phyloP scores from a whole-genome alignment of 2,888 invertebrate species.

The Cyrtodaria siliqua region DNA sequence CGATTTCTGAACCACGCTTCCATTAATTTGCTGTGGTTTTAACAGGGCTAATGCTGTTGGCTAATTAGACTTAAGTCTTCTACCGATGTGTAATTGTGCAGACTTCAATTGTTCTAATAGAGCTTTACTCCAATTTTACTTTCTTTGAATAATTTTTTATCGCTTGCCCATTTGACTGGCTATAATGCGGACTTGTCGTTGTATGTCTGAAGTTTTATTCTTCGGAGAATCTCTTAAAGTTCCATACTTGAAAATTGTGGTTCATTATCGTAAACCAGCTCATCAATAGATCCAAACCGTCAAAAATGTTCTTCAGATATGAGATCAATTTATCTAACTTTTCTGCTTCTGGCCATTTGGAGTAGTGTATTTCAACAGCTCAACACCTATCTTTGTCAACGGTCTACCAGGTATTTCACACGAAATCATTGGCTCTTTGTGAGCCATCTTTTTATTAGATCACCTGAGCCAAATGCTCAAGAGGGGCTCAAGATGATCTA shows the following conservation, averaged over 20 bases:
- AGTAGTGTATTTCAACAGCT: conserved; percentile 38
- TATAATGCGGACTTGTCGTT: conserved; percentile 31
- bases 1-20: neutral
- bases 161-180: no score
- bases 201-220: no score
- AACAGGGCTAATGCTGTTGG: neutral
- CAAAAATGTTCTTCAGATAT: conserved; percentile 34
- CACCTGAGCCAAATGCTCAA: no score
- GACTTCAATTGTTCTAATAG: conserved; percentile 34
- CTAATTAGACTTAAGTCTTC: no score
- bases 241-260: conserved; percentile 42
- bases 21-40: neutral
- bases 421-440: conserved; percentile 32
- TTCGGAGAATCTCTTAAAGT: conserved; percentile 25
- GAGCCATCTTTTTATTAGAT: no score
- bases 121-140: conserved; percentile 32
- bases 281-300: conserved; percentile 27
- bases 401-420: conserved; percentile 29
- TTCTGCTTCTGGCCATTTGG: conserved; percentile 46
- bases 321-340: conserved; percentile 35
- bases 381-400: conserved; percentile 33
- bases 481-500: no score
- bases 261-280: conserved; percentile 31
- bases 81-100: no score
- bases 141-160: no score